Evolutionary conservation across 2,888 invertebrate species (phyloP).

Genomic region (Lymantria dispar): DNA sequence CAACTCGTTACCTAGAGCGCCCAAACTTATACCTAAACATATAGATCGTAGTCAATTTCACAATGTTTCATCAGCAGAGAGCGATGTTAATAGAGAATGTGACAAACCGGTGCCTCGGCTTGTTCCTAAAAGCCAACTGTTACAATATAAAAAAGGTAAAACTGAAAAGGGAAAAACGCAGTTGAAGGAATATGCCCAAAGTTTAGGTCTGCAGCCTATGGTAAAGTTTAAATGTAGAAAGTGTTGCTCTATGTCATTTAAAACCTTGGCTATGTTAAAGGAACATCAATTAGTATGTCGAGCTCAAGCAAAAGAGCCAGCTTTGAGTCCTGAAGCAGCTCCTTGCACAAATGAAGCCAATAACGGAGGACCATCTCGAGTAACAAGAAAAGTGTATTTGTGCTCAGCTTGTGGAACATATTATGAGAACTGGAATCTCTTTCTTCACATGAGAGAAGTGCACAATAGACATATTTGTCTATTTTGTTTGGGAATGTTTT

Average conservation of each 20-base stretch:
- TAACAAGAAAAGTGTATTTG: slow-evolving; percentile 89
- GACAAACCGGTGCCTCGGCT: slow-evolving; percentile 75
- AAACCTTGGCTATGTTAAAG: slow-evolving; percentile 85
- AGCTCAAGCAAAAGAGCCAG: slow-evolving; percentile 67
- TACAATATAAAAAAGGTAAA: slow-evolving; percentile 73
- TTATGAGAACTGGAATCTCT: slow-evolving; percentile 93
- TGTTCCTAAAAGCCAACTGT: slow-evolving; percentile 73
- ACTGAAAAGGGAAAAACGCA: slow-evolving; percentile 61
- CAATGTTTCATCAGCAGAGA: slow-evolving; percentile 56
- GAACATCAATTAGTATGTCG: slow-evolving; percentile 86
- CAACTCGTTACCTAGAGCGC: slow-evolving; percentile 52
- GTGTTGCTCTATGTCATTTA: slow-evolving; percentile 86
- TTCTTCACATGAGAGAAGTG: slow-evolving; percentile 91
- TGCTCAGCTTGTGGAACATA: slow-evolving; percentile 92
- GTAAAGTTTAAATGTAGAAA: slow-evolving; percentile 89
- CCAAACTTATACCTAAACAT: slow-evolving; percentile 69
- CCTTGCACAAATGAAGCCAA: slow-evolving; percentile 54
- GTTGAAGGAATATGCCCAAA: slow-evolving; percentile 86
- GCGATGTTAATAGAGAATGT: slow-evolving; percentile 56
- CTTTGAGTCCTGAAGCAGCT: slow-evolving; percentile 65
- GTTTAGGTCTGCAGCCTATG: slow-evolving; percentile 86
- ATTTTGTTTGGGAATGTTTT: slow-evolving; percentile 92
- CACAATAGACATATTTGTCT: slow-evolving; percentile 92
- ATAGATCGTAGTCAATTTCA: slow-evolving; percentile 58
- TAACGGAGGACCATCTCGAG: slow-evolving; percentile 77